Base-by-base conservation (phyloP, 1,140 invertebrate genomes). In the Glomeris maerens region DNA sequence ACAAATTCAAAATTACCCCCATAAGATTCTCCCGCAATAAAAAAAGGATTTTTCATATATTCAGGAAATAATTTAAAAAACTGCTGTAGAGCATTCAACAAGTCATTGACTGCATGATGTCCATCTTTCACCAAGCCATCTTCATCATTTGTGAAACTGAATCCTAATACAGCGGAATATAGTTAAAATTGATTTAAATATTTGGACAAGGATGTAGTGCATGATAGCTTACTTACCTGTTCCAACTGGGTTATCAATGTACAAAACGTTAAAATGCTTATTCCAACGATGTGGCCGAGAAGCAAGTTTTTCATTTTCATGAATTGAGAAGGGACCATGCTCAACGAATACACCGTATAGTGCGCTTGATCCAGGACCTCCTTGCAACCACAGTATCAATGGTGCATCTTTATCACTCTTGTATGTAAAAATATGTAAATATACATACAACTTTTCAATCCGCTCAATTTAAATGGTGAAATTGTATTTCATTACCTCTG, bases 371-470 rank as follows among this genome's bases (percentile, higher is more conserved):
- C 87, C 87, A 1, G 87, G 88, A 5, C 83, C 73, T 45, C 84
- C 87, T 70, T 91, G 84, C 1, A 91, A 72, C 87, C 87, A 92
- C 14, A 91, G 63, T 14, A 89, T 67, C 52, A 89, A 74, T 1
- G 85, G 84, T 1, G 78, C 79, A 23, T 62, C 63, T 29, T 62
- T 57, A 56, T 66, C 67, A 52, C 7, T 28, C 22, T 25, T 14
- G 3, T 44, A 42, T 20, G 29, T 22, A 42, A 42, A 4, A 5
- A 21, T 5, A 4, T 10, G 40, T 7, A 42, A n/a, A n/a, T n/a
- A n/a, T 10, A 36, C 31, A 17, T n/a, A 36, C 10, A 36, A 10
- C 17, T 36, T 36, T 36, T 36, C 17, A 10, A 5, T 7, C 25
- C 5, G 25, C 5, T 42, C 5, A 42, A 4, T 4, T 7, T 21